Conservation (phyloP, 2,888 invertebrate species). For the Caenorhabditis japonica region DNA sequence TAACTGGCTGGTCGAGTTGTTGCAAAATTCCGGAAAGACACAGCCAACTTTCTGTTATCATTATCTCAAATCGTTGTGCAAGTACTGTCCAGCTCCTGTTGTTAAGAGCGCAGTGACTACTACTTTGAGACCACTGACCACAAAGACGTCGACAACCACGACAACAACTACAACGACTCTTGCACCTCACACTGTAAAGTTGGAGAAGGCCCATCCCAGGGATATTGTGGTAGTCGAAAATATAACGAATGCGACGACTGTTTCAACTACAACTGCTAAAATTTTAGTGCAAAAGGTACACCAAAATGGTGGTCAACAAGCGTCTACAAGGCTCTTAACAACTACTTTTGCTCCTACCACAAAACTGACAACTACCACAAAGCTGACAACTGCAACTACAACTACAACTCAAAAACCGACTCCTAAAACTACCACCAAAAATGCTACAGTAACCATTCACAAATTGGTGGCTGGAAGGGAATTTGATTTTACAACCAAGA, state of each 20-base stretch:
- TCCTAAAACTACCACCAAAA: neutral
- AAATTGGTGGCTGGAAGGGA: no score
- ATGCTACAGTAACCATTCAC: neutral
- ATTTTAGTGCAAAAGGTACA: no score
- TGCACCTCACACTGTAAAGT: neutral
- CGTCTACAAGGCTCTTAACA: neutral
- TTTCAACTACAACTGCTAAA: neutral
- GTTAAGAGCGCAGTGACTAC: neutral
- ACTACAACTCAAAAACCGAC: neutral
- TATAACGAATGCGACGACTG: neutral
- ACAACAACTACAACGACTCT: neutral
- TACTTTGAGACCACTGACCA: neutral
- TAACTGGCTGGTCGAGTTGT: conserved; percentile 24
- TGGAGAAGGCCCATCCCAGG: conserved; percentile 27
- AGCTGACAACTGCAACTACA: neutral
- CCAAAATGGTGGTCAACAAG: no score
- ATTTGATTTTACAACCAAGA: neutral
- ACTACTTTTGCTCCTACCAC: neutral
- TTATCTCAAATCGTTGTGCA: conserved; percentile 20
- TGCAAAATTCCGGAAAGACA: conserved; percentile 25
- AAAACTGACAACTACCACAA: neutral
- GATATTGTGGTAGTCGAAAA: neutral
- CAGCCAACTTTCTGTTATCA: conserved; percentile 29
- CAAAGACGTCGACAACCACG: neutral
- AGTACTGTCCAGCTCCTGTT: conserved; percentile 18